Conservation (phyloP, 2,888 invertebrate species). For the Sacculina carcini region DNA sequence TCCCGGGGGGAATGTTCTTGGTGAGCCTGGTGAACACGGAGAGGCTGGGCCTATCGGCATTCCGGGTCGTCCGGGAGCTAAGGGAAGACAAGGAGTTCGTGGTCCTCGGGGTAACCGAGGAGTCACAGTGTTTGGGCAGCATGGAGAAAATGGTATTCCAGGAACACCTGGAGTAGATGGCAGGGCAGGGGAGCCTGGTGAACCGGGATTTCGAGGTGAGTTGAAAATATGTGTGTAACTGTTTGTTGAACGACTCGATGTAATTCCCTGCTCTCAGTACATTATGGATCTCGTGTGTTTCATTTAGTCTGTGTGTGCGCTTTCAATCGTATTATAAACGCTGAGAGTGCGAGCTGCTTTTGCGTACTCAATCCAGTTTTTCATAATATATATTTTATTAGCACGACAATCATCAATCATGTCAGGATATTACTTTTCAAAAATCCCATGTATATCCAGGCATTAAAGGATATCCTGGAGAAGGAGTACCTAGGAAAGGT, state of each 20-base stretch:
- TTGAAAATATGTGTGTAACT: too few relatives aligned
- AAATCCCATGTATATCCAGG: too few relatives aligned
- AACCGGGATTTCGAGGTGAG: constrained; percentile 10
- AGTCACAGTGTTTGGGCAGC: neutral
- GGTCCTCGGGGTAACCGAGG: constrained; percentile 4
- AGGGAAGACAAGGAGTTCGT: constrained; percentile 8
- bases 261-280: too few relatives aligned
- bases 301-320: too few relatives aligned
- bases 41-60: constrained; percentile 11
- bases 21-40: constrained; percentile 10
- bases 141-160: constrained; percentile 5
- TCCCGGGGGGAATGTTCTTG: constrained; percentile 10
- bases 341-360: too few relatives aligned
- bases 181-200: constrained; percentile 9
- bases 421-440: too few relatives aligned
- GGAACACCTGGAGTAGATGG: neutral
- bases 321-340: too few relatives aligned
- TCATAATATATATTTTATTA: too few relatives aligned
- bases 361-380: too few relatives aligned
- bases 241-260: too few relatives aligned
- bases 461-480: constrained; percentile 11
- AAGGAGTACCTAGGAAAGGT: constrained; percentile 9
- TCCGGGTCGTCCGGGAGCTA: constrained; percentile 10
- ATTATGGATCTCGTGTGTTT: too few relatives aligned
- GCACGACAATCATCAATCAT: too few relatives aligned